Evolutionary conservation across 2,888 invertebrate species (phyloP).

Genomic region (Microplitis deprimator): DNA sequence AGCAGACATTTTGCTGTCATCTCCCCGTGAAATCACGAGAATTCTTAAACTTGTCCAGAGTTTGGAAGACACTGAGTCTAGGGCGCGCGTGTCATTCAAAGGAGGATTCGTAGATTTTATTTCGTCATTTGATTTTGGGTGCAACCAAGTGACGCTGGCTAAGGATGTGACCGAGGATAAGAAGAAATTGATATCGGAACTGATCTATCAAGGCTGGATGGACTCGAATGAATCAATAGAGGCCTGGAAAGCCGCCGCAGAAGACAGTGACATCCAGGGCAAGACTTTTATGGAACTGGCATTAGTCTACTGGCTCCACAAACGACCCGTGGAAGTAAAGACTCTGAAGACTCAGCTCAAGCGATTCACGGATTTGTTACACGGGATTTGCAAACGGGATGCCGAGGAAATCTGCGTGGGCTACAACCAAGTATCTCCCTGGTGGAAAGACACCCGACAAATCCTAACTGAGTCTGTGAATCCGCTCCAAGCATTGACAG

Average conservation of each 20-base stretch:
- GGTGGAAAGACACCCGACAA: conserved; percentile 87
- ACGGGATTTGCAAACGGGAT: conserved; percentile 77
- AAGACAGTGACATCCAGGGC: conserved; percentile 74
- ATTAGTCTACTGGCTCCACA: conserved; percentile 81
- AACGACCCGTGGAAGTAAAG: conserved; percentile 71
- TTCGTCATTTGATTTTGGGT: conserved; percentile 67
- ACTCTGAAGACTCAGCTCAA: conserved; percentile 78
- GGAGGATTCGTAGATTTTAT: conserved; percentile 68
- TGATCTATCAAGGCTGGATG: conserved; percentile 70
- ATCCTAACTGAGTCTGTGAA: conserved; percentile 81
- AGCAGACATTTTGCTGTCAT: conserved; percentile 59
- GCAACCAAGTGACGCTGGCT: conserved; percentile 67
- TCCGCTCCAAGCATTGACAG: conserved; percentile 84
- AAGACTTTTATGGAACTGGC: conserved; percentile 81
- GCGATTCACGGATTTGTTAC: conserved; percentile 78
- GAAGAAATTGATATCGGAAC: conserved; percentile 70
- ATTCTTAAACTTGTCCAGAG: conserved; percentile 66
- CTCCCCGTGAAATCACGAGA: conserved; percentile 68
- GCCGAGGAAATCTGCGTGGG: conserved; percentile 76
- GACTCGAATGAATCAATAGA: conserved; percentile 65
- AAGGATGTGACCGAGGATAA: conserved; percentile 67
- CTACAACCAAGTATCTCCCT: conserved; percentile 81
- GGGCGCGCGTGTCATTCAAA: conserved; percentile 64
- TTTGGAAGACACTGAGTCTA: conserved; percentile 46
- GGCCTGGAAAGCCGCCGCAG: conserved; percentile 67